Percentiles rank a stretch among this genome's conserved stretches.
Conservation (phyloP, 2,888 invertebrate species). For the Apamea anceps region DNA sequence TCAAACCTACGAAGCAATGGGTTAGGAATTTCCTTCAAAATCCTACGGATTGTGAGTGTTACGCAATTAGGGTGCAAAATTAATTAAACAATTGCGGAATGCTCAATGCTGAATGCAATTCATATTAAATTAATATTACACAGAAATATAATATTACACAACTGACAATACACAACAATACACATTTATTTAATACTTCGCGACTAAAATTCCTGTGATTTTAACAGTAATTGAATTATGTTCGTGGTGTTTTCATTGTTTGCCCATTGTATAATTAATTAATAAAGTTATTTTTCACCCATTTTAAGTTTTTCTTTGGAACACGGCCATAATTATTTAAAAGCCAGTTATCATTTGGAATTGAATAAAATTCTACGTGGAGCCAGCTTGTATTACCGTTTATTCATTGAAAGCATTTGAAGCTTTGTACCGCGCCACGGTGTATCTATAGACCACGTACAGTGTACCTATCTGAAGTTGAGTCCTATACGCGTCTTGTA, state of each 20-base stretch:
- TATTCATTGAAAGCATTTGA: background rate
- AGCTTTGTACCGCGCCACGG: background rate
- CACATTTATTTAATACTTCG: background rate
- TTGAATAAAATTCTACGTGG: conserved; percentile 4
- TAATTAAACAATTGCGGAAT: background rate
- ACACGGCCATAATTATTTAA: background rate
- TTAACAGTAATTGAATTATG: background rate
- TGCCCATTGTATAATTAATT: background rate
- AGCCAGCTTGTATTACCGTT: background rate
- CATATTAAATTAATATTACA: background rate
- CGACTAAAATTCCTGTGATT: background rate
- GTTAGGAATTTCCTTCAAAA: background rate
- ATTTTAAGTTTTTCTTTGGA: background rate
- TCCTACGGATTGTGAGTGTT: background rate
- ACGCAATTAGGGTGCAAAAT: background rate
- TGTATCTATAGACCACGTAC: background rate
- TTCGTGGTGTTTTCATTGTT: background rate
- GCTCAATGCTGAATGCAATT: background rate
- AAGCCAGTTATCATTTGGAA: background rate
- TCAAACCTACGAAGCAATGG: background rate
- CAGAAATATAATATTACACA: no score
- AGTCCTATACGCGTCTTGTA: background rate
- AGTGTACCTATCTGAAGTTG: background rate
- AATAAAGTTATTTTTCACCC: background rate
- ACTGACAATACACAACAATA: no score